phyloP scores from a whole-genome alignment of 2,888 invertebrate species.

The Camponotus fellah region DNA sequence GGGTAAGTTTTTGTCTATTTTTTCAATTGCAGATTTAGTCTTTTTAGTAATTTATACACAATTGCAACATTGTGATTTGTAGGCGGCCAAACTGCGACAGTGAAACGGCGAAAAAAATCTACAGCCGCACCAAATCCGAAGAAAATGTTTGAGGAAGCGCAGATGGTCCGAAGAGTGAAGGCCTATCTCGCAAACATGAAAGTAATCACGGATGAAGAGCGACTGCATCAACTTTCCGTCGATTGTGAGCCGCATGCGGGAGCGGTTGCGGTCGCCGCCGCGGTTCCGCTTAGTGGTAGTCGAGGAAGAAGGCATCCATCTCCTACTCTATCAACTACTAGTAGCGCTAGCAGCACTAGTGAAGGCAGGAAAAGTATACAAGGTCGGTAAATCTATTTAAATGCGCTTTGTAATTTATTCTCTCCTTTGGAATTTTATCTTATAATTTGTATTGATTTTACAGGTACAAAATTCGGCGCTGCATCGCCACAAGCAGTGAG shows the following conservation, averaged over 20 bases:
- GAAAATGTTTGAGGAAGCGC: constrained; percentile 99
- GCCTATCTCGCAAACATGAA: constrained; percentile 97
- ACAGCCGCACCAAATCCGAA: constrained; percentile 97
- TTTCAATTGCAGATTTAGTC: not conserved
- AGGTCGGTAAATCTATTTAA: constrained; percentile 72
- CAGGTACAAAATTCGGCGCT: constrained; percentile 89
- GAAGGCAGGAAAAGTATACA: constrained; percentile 88
- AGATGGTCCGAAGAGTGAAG: constrained; percentile 99
- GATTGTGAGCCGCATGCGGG: constrained; percentile 92
- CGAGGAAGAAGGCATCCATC: constrained; percentile 95
- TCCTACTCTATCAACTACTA: constrained; percentile 96
- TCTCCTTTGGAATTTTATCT: not conserved
- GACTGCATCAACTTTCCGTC: constrained; percentile 94
- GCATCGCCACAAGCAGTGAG: constrained; percentile 99
- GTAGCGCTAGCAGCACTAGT: constrained; percentile 95
- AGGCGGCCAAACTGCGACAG: constrained; percentile 92
- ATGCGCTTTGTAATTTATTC: not conserved
- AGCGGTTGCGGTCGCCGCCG: constrained; percentile 83
- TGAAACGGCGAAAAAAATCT: constrained; percentile 95
- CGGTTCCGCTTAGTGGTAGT: constrained; percentile 88
- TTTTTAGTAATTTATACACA: not conserved
- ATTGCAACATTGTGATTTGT: constrained; percentile 76
- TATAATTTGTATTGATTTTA: not conserved
- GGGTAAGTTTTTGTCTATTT: constrained; percentile 72
- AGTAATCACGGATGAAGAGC: constrained; percentile 96